These are phyloP conservation scores for Phaenicophaeus curvirostris DNA, from an alignment of 2,797 vertebrate genomes.

Conservation along the genomic window DNA sequence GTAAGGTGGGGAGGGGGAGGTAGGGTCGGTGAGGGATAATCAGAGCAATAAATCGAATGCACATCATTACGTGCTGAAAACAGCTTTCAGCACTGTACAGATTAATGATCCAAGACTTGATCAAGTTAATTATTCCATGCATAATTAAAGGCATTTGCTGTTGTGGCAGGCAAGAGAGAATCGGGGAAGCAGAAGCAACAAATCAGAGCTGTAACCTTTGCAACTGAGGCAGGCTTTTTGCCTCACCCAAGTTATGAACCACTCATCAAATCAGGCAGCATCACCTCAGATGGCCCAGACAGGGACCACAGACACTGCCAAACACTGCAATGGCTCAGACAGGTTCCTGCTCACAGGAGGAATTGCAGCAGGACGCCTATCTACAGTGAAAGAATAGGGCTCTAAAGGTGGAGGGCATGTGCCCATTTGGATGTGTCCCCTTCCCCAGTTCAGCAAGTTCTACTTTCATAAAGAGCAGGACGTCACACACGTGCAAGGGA, in stretches of 20 bases:
- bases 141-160: slow-evolving; percentile 50
- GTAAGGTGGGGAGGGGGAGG: background rate
- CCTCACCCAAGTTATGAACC: background rate
- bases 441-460: background rate
- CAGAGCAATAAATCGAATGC: slow-evolving; percentile 8
- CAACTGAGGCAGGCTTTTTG: background rate
- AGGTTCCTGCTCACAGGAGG: too few species aligned
- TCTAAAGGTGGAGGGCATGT: background rate
- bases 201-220: slow-evolving; percentile 25
- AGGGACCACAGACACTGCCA: background rate
- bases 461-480: background rate
- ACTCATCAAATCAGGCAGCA: background rate
- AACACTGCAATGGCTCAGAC: background rate
- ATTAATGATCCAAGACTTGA: slow-evolving; percentile 39
- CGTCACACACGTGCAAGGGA: rapidly evolving
- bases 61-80: slow-evolving; percentile 10
- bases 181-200: slow-evolving; percentile 19
- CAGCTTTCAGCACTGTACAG: slow-evolving; percentile 13
- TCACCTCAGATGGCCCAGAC: background rate
- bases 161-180: slow-evolving; percentile 30
- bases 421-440: background rate
- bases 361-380: too few species aligned
- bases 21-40: background rate
- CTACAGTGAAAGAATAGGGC: background rate
- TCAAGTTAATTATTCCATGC: slow-evolving; percentile 60